Evolutionary conservation across 2,113 vertebrate genomes (phyloP).

Genomic region (Theristicus caerulescens): DNA sequence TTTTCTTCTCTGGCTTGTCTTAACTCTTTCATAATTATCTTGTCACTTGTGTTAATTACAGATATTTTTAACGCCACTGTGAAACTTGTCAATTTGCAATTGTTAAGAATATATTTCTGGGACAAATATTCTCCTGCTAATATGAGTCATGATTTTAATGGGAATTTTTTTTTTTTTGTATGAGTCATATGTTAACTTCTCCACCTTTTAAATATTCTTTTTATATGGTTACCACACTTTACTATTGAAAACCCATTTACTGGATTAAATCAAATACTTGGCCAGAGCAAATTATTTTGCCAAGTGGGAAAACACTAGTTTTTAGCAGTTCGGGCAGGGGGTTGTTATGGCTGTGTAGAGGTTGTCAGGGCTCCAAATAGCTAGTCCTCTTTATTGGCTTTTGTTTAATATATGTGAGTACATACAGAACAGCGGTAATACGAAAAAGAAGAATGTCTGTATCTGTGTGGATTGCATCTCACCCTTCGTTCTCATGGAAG

Average conservation of each 20-base stretch:
- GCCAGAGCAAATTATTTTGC: neutral
- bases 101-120: constrained; percentile 36
- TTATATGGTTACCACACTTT: neutral
- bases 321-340: neutral
- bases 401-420: neutral
- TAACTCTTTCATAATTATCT: constrained; percentile 19
- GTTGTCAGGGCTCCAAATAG: neutral
- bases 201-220: neutral
- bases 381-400: neutral
- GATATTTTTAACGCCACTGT: constrained; percentile 18
- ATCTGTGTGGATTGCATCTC: neutral
- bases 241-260: neutral
- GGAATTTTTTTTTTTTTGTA: neutral
- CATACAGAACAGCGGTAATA: neutral
- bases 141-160: constrained; percentile 31
- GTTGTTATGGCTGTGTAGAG: neutral
- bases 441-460: neutral
- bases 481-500: neutral
- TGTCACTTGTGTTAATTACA: neutral
- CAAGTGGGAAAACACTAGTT: neutral
- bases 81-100: constrained; percentile 35
- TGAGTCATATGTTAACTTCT: constrained; percentile 34
- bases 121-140: constrained; percentile 37
- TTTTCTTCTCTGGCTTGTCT: neutral
- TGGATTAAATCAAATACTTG: neutral